A percentile compares a stretch with the other conserved stretches of the same genome.
Conservation (phyloP, 2,113 vertebrate species). For the Sciurus niger region DNA sequence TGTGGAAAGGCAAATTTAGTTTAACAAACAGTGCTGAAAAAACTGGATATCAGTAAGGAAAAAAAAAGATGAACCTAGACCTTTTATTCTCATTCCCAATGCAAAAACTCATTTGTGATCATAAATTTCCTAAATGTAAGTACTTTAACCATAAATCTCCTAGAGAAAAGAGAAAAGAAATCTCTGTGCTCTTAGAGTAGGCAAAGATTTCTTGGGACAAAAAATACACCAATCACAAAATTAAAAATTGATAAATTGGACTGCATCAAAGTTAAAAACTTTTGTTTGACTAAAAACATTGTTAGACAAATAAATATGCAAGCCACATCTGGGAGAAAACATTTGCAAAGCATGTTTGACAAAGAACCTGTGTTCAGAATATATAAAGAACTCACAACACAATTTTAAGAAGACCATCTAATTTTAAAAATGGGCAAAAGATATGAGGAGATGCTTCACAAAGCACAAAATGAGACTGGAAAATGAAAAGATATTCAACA, state of each 20-base stretch:
- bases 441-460: slow-evolving; percentile 8
- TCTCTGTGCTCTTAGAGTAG: neutral
- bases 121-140: neutral
- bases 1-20: neutral
- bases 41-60: neutral
- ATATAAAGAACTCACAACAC: neutral
- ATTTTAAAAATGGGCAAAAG: slow-evolving; percentile 2
- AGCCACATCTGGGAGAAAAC: neutral
- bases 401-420: slow-evolving; percentile 14
- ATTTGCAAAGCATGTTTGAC: slow-evolving; percentile 6
- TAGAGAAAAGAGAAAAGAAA: neutral
- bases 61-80: neutral
- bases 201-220: slow-evolving; percentile 38
- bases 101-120: slow-evolving; percentile 17
- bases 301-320: slow-evolving; percentile 48
- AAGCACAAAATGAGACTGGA: slow-evolving; percentile 44
- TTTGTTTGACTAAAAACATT: slow-evolving; percentile 3
- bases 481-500: slow-evolving; percentile 17
- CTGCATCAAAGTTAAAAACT: neutral
- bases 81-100: slow-evolving; percentile 18
- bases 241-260: slow-evolving; percentile 30
- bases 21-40: slow-evolving; percentile 33
- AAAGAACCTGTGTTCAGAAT: slow-evolving; percentile 30
- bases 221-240: slow-evolving; percentile 10
- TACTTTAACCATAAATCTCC: neutral